These are phyloP conservation scores for Bradypus variegatus DNA, from an alignment of 2,797 vertebrate species.

Conservation along the genomic window DNA sequence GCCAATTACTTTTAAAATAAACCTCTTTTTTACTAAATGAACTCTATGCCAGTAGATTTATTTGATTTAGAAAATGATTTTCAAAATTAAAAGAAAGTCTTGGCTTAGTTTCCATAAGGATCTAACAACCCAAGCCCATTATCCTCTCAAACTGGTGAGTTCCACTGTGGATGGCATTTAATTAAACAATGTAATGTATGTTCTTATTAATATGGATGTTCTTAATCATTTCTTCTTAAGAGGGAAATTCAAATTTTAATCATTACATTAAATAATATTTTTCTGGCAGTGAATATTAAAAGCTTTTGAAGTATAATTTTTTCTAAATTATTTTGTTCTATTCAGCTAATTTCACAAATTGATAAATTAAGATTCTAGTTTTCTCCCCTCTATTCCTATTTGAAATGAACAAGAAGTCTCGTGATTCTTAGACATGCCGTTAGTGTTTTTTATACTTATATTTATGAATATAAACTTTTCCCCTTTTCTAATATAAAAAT, in stretches of 20 bases:
- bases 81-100: conserved; percentile 40
- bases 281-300: conserved; percentile 25
- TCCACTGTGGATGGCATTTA: conserved; percentile 35
- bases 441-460: conserved; percentile 19
- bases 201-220: conserved; percentile 27
- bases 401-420: conserved; percentile 12
- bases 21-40: conserved; percentile 41
- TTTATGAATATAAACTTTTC: background rate
- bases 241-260: conserved; percentile 17
- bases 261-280: conserved; percentile 30
- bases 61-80: conserved; percentile 48
- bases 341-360: conserved; percentile 13
- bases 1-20: conserved; percentile 49
- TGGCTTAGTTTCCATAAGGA: conserved; percentile 35
- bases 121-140: background rate
- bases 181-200: conserved; percentile 28
- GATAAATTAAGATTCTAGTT: background rate
- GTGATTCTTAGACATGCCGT: conserved; percentile 38
- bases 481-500: background rate
- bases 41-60: background rate
- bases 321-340: conserved; percentile 41
- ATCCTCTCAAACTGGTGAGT: background rate
- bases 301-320: conserved; percentile 3
- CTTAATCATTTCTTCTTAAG: conserved; percentile 16
- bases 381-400: conserved; percentile 3